These are phyloP conservation scores for Puma concolor DNA, from an alignment of 2,113 vertebrate genomes.

Conservation along the genomic window DNA sequence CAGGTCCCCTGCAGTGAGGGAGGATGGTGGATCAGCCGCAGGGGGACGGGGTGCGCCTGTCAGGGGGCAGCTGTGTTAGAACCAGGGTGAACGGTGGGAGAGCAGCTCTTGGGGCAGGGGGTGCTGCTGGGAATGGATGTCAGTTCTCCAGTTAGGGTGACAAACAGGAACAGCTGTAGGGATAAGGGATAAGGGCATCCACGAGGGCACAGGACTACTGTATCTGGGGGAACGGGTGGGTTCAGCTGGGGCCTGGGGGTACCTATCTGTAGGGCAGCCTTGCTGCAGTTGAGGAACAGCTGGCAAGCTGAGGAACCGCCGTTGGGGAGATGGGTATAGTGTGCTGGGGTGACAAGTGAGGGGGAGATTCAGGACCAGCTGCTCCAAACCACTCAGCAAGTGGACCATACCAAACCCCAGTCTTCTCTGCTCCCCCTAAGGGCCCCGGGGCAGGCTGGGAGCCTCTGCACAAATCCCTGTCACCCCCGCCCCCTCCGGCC, in stretches of 20 bases:
- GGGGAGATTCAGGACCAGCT: neutral
- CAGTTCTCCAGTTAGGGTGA: constrained; percentile 9
- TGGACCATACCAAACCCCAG: neutral
- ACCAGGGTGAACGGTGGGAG: neutral
- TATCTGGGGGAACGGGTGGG: neutral
- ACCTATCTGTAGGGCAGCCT: constrained; percentile 11
- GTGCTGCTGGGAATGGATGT: neutral
- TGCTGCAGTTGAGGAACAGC: neutral
- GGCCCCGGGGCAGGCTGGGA: constrained; percentile 62
- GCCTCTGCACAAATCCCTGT: constrained; percentile 69
- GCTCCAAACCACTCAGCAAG: constrained; percentile 23
- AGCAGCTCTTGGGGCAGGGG: neutral
- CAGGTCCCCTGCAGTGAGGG: neutral
- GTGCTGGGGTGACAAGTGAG: neutral
- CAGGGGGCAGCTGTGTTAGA: neutral
- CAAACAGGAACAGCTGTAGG: neutral
- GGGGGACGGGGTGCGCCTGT: neutral
- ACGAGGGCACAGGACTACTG: neutral
- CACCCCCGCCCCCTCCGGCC: constrained; percentile 62
- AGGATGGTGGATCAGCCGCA: neutral
- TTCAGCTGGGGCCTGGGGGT: neutral
- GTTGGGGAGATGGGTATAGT: neutral
- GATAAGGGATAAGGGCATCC: neutral
- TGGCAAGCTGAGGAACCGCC: constrained; percentile 44
- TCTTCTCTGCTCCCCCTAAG: neutral